Conservation (phyloP, 2,888 invertebrate genomes). For the Leucophora obtusa region DNA sequence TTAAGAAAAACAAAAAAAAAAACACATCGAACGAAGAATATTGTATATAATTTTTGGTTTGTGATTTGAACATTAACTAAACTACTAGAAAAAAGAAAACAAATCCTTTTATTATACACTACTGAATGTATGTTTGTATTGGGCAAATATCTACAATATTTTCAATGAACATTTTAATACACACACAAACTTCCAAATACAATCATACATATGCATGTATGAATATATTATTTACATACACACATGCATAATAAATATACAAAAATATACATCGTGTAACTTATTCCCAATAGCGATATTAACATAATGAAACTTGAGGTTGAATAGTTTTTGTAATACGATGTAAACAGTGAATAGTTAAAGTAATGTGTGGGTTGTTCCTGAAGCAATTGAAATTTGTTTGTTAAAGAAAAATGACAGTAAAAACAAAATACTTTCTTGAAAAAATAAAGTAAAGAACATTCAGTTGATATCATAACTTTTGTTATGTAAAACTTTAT, state of each 20-base stretch:
- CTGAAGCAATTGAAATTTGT: background rate
- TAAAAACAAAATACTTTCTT: no score
- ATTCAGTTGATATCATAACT: no score
- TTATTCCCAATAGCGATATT: constrained; percentile 48
- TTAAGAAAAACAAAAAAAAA: background rate
- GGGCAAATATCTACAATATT: no score
- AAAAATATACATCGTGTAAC: background rate
- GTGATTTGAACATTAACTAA: constrained; percentile 27
- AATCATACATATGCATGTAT: no score
- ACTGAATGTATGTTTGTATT: no score
- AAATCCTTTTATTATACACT: background rate
- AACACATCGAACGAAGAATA: background rate
- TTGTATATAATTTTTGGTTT: constrained; percentile 16
- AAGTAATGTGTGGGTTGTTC: constrained; percentile 33
- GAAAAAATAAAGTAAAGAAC: no score
- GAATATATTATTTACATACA: no score
- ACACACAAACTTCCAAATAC: no score
- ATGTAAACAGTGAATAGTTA: constrained; percentile 39
- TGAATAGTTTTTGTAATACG: constrained; percentile 32
- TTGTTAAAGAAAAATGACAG: no score
- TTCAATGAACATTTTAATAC: no score
- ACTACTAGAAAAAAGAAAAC: background rate
- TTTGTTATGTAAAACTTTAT: no score
- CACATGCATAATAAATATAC: no score
- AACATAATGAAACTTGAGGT: constrained; percentile 43